Conservation (phyloP, 2,113 vertebrate genomes). For the Oryctolagus cuniculus region DNA sequence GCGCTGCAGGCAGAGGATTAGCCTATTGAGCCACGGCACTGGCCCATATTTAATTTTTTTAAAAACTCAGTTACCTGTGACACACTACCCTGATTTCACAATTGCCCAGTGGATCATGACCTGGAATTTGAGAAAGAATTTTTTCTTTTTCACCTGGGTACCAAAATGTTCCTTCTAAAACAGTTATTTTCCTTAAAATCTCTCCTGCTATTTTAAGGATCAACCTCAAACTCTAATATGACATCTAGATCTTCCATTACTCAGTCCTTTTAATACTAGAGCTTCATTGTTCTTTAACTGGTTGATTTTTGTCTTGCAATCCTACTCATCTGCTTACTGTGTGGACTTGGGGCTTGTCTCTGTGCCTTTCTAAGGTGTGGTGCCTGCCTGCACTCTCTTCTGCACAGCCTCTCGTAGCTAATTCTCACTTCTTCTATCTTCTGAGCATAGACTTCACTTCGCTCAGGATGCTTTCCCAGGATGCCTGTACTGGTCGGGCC, state of each 20-base stretch:
- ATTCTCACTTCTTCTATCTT: not conserved
- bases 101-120: not conserved
- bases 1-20: too few species aligned
- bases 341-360: not conserved
- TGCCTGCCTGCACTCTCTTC: not conserved
- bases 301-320: not conserved
- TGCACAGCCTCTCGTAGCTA: not conserved
- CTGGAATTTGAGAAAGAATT: not conserved
- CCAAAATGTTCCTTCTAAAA: conserved; percentile 1
- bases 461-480: not conserved
- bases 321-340: not conserved
- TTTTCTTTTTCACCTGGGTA: conserved; percentile 26
- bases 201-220: not conserved
- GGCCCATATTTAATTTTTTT: not conserved
- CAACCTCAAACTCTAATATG: not conserved
- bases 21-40: too few species aligned
- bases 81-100: not conserved
- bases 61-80: not conserved
- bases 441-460: not conserved
- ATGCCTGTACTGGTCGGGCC: not conserved
- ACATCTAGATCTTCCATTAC: not conserved
- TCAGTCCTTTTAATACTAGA: not conserved
- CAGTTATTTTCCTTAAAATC: conserved; percentile 9
- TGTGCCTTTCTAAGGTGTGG: not conserved
- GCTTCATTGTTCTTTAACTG: not conserved